Conservation (phyloP, 1,140 invertebrate genomes). For the Drosophila chauvacae region DNA sequence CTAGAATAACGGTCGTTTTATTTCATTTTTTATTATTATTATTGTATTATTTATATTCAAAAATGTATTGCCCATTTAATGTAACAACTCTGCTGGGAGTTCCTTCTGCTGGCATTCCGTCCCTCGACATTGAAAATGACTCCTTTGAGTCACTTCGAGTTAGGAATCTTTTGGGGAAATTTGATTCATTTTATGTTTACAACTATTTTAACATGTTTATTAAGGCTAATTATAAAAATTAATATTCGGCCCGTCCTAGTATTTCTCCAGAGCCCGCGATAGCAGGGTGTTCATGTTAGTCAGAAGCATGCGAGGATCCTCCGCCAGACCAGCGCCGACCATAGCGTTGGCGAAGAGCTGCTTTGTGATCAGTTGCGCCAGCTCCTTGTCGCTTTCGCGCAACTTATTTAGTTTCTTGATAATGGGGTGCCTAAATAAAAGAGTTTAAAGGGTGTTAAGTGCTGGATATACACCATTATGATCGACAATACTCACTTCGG, state of each 20-base stretch:
- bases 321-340: slow-evolving; percentile 96
- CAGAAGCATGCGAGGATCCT: slow-evolving; percentile 94
- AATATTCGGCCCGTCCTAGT: slow-evolving; percentile 84
- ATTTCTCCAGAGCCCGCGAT: slow-evolving; percentile 92
- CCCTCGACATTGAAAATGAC: no score
- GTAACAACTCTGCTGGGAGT: no score
- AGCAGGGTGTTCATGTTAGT: slow-evolving; percentile 94
- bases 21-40: no score
- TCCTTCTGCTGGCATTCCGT: no score
- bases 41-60: no score
- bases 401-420: slow-evolving; percentile 94
- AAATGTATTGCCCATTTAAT: no score
- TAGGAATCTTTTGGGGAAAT: background rate
- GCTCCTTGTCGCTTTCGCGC: slow-evolving; percentile 89
- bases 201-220: slow-evolving; percentile 26
- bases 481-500: slow-evolving; percentile 88
- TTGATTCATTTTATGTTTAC: background rate
- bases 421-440: slow-evolving; percentile 90
- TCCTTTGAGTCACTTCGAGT: background rate
- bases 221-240: slow-evolving; percentile 17
- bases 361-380: slow-evolving; percentile 93
- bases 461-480: background rate
- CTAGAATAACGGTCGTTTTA: background rate
- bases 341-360: slow-evolving; percentile 98
- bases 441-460: slow-evolving; percentile 1